A percentile compares a stretch with the other conserved stretches of the same genome.
phyloP scores from a whole-genome alignment of 2,113 vertebrate genomes.

The Strix uralensis region DNA sequence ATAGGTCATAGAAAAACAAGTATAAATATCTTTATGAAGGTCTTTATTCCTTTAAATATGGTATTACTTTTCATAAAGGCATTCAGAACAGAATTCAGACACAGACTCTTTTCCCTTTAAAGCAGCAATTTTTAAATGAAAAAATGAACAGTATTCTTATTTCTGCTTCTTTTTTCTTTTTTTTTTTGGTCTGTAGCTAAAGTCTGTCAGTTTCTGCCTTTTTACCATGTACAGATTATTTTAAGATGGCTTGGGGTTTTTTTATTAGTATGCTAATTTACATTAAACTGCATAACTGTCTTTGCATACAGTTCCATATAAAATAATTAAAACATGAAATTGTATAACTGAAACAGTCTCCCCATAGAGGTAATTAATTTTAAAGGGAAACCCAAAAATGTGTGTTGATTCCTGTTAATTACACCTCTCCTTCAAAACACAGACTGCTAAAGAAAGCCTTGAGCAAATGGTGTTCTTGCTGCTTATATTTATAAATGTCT shows the following conservation, averaged over 20 bases:
- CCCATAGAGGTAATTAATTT: background rate
- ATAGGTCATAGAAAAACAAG: background rate
- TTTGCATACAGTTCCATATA: background rate
- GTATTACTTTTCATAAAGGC: background rate
- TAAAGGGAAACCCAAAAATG: background rate
- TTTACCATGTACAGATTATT: background rate
- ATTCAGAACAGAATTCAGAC: background rate
- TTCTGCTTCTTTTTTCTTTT: background rate
- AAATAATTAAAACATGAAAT: background rate
- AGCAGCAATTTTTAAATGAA: background rate
- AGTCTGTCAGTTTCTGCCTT: background rate
- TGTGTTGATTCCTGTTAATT: background rate
- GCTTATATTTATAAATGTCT: background rate
- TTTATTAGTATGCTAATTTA: background rate
- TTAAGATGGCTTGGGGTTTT: accelerated
- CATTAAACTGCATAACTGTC: background rate
- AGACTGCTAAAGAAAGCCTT: background rate
- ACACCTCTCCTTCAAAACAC: background rate
- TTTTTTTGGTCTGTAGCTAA: background rate
- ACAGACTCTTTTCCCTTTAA: background rate
- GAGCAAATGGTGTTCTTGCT: background rate
- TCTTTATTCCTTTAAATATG: background rate
- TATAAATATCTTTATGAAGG: background rate
- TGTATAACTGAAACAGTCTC: background rate
- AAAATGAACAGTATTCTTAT: background rate